These are phyloP conservation scores for Strigops habroptila DNA, from an alignment of 2,113 vertebrate genomes.

Conservation along the genomic window DNA sequence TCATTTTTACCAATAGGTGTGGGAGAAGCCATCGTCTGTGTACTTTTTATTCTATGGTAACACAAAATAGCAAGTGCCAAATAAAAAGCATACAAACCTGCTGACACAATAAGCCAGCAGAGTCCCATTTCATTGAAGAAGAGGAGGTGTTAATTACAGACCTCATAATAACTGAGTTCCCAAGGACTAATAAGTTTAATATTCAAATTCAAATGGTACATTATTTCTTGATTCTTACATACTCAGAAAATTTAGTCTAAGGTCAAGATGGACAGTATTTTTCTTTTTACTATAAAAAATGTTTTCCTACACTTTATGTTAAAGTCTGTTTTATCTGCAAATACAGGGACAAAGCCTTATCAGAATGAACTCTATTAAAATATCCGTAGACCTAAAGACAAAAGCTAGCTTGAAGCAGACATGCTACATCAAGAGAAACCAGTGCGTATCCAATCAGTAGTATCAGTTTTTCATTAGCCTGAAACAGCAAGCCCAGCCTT, in stretches of 20 bases:
- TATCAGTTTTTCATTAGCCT: background rate
- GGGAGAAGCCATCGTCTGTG: background rate
- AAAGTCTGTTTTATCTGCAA: background rate
- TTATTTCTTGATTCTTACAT: background rate
- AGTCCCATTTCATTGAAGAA: background rate
- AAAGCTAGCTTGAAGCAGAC: background rate
- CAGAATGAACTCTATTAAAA: background rate
- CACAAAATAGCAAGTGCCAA: background rate
- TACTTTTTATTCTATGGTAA: background rate
- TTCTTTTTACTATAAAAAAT: background rate
- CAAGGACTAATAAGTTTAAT: background rate
- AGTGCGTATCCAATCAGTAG: background rate
- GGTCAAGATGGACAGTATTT: background rate
- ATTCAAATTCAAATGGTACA: background rate
- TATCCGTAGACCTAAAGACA: background rate
- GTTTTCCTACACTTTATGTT: background rate
- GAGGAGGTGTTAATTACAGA: constrained; percentile 12
- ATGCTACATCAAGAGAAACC: background rate
- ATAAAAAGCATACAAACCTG: background rate
- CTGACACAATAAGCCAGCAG: background rate
- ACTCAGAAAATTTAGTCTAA: background rate
- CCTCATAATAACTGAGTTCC: background rate
- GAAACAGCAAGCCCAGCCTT: background rate
- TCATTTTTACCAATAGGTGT: background rate
- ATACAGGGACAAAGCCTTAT: background rate